Base-by-base conservation (phyloP, 92 coral and sea anemone species). In the Palythoa grandiflora region DNA sequence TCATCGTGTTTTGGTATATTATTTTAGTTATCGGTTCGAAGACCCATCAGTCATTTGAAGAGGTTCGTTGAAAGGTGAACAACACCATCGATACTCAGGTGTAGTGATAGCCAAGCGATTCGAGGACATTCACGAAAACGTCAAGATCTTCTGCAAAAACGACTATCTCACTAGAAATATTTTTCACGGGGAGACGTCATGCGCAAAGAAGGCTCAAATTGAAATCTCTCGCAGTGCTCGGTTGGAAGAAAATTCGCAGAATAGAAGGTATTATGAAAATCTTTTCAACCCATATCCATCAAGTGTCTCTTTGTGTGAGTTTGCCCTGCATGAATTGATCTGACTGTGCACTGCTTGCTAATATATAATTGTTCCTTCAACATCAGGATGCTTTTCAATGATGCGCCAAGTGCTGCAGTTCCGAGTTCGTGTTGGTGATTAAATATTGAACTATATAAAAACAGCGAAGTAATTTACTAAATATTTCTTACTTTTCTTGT, bases 241-340 rank as follows among this genome's bases (percentile, higher is more conserved):
- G 86, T 48, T 81, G 86, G 86, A 81, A 81, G 1, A 37, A 65
- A 81, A 19, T 81, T 65, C 86, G n/a, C 60, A 81, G 48, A 81
- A 81, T 66, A 68, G 86, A 81, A 81, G 65, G 73, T 81, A 81
- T 40, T 65, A 63, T 81, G 7, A 65, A 47, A 68, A 81, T 47
- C 14, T 47, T 81, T 81, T 37, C 51, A 81, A 81, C 48, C 75
- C 86, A 20, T 0, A 28, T 60, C 19, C 86, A 81, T 75, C 86
- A 65, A 66, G 86, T 74, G 75, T 63, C 65, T 81, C 75, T 66
- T 81, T 81, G 40, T 63, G 47, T 28, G 75, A 20, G 73, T 39
- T 65, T 81, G 13, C 74, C 19, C 86, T 81, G 86, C 72, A 53
- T 63, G 86, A 65, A 40, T 28, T 20, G 50, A 38, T 21, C 53